These are phyloP conservation scores for Drosophila macrospina DNA, from an alignment of 2,888 invertebrate species.

Conservation along the genomic window DNA sequence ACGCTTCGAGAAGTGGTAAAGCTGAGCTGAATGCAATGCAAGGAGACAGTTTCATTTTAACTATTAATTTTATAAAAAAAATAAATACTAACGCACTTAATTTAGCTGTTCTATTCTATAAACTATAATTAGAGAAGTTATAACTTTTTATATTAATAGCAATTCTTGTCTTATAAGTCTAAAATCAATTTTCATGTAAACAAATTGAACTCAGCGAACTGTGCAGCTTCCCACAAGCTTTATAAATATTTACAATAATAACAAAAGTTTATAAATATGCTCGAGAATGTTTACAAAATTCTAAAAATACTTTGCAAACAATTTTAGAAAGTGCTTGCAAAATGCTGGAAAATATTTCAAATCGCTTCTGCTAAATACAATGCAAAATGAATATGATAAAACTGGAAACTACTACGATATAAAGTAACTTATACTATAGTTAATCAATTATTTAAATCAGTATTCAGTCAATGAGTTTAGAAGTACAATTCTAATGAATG, in stretches of 20 bases:
- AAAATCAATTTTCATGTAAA: too few species aligned
- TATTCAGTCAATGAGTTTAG: too few species aligned
- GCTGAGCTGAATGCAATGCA: background rate
- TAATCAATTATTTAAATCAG: too few species aligned
- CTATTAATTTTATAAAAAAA: too few species aligned
- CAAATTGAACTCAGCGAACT: background rate
- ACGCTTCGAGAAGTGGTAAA: constrained; percentile 1
- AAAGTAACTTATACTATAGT: too few species aligned
- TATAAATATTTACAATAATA: constrained; percentile 16
- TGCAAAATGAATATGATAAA: background rate
- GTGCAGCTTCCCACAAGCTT: constrained; percentile 7
- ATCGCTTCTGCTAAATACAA: background rate
- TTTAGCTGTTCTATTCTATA: too few species aligned
- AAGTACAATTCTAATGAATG: too few species aligned
- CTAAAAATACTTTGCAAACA: constrained; percentile 24
- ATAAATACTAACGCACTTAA: too few species aligned
- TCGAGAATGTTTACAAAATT: constrained; percentile 22
- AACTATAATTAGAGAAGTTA: too few species aligned
- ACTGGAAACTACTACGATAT: background rate
- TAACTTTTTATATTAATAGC: too few species aligned
- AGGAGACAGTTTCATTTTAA: background rate
- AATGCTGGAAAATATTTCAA: background rate
- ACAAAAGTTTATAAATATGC: constrained; percentile 20
- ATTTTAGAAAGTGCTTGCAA: constrained; percentile 15
- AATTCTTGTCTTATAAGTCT: too few species aligned